phyloP scores from a whole-genome alignment of 1,140 invertebrate species.

The Ooceraea biroi region DNA sequence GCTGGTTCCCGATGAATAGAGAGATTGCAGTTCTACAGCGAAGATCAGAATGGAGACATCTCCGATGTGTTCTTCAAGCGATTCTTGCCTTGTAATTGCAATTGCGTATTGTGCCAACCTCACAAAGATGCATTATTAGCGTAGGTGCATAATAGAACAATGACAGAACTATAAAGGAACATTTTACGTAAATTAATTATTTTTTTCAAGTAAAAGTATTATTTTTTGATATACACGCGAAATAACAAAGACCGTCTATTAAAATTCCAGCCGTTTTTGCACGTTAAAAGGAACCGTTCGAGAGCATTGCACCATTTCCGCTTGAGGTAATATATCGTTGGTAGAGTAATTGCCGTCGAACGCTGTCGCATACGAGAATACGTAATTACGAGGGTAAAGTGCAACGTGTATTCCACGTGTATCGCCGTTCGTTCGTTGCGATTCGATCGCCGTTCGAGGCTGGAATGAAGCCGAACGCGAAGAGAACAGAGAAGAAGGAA shows the following conservation, averaged over 20 bases:
- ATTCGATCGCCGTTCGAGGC: constrained; percentile 41
- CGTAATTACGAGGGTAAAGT: not conserved
- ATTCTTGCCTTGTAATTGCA: not conserved
- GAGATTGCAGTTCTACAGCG: constrained; percentile 30
- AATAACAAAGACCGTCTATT: too few species aligned
- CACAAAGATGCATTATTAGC: not conserved
- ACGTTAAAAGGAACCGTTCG: not conserved
- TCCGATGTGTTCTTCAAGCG: not conserved
- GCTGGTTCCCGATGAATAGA: constrained; percentile 24
- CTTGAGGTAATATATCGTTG: constrained; percentile 2
- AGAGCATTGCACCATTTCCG: constrained; percentile 5
- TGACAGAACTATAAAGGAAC: not conserved
- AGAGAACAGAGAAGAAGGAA: not conserved
- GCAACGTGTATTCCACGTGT: not conserved
- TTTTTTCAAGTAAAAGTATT: constrained; percentile 1
- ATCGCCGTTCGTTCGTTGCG: constrained; percentile 21
- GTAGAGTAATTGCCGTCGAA: constrained; percentile 38
- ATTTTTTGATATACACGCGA: not conserved
- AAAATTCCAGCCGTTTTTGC: constrained; percentile 13
- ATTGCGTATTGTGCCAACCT: not conserved
- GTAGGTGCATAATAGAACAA: not conserved
- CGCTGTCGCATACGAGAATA: constrained; percentile 9
- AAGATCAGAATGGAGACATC: not conserved
- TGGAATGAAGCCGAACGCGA: not conserved
- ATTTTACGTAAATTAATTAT: not conserved